These are phyloP conservation scores for Carpatolechia fugitivella DNA, from an alignment of 2,888 invertebrate species.

Conservation along the genomic window DNA sequence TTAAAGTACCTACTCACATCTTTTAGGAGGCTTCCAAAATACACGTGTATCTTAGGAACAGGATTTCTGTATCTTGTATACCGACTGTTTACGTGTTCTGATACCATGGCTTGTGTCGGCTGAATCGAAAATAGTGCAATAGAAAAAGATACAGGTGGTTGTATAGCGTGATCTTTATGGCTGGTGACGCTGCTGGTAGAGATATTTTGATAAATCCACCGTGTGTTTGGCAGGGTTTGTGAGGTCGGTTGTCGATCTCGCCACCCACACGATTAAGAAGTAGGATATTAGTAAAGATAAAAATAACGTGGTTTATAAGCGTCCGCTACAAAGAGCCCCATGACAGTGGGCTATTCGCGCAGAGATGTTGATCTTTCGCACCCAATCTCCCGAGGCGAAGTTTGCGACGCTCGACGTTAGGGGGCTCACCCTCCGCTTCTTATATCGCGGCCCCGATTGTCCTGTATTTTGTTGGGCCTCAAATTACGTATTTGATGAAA, in stretches of 20 bases:
- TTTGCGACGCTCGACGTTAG: conserved; percentile 25
- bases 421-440: background rate
- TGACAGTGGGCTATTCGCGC: conserved; percentile 1
- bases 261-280: no score
- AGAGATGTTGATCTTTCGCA: conserved; percentile 35
- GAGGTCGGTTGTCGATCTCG: no score
- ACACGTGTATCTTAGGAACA: background rate
- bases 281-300: background rate
- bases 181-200: no score
- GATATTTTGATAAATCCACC: no score
- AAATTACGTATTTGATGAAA: background rate
- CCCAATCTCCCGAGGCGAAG: conserved; percentile 32
- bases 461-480: background rate
- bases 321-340: background rate
- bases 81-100: no score
- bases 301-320: background rate
- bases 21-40: background rate
- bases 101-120: no score
- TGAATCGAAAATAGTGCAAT: no score
- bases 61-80: no score
- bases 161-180: no score
- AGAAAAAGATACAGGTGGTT: no score
- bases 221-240: no score
- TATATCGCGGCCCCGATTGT: conserved; percentile 10
- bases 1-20: conserved; percentile 8